Evolutionary conservation across 1,140 invertebrate genomes (phyloP), one percentile per base, ranked within the genome.

Genomic region (Calliopsis andreniformis): DNA sequence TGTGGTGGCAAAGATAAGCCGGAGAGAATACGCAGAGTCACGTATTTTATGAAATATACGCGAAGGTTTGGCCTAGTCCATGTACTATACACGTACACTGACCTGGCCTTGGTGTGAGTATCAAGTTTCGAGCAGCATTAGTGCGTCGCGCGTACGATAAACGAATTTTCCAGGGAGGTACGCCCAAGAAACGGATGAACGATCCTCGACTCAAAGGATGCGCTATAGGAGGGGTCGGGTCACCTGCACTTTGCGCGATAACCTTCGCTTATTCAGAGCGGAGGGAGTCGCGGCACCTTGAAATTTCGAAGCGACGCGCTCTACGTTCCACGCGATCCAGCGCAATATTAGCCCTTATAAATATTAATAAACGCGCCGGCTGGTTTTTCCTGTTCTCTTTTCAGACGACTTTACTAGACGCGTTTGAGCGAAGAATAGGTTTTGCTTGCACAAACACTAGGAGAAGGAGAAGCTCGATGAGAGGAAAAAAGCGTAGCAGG

Each of bases 11-110:
- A 85, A 86, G 87, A 89, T 89, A 89, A 89, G 88, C 86, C 39
- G 71, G 76, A 28, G 76, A 86, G 88, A 89, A 89, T 88, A 87
- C 85, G 87, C 88, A 45, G 79, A 87, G 88, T 90, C 89, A 90
- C 87, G 89, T 90, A 89, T 88, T 89, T 89, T 86, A 87, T 89
- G 86, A 88, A 88, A 89, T 85, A 83, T 86, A 85, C 79, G 82
- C 78, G 49, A 76, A 82, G 62, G 51, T 66, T 73, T 35, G 49
- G 4, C n/a, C 70, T n/a, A 56, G 47, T 68, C 63, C 43, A 8
- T 28, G 62, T 1, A 16, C 25, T 12, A 8, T 28, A n/a, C 23
- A 32, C 16, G 23, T 51, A 45, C n/a, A 30, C 12, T 45, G 12
- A 59, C 12, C 16, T 25, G n/a, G 58, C 23, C 47, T 20, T 32